Evolutionary conservation across 2,888 invertebrate species (phyloP).

Genomic region (Cerceris rybyensis): DNA sequence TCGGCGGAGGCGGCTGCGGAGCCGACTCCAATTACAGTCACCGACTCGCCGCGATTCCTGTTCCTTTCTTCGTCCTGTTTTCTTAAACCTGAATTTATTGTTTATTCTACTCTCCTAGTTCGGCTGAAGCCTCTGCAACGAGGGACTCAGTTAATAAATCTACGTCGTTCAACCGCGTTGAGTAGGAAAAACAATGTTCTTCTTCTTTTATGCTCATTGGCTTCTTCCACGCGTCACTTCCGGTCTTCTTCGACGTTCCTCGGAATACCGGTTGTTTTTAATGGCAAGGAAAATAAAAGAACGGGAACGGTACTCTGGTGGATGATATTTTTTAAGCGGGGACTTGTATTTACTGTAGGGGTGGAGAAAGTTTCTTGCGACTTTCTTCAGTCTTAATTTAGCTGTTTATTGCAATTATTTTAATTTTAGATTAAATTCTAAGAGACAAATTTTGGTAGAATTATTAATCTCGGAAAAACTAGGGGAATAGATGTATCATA

Average conservation of each 20-base stretch:
- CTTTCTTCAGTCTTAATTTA: no score
- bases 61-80: slow-evolving; percentile 50
- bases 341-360: no score
- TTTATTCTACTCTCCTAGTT: slow-evolving; percentile 58
- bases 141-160: slow-evolving; percentile 68
- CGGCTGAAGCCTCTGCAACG: slow-evolving; percentile 60
- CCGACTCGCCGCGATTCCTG: slow-evolving; percentile 32
- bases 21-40: slow-evolving; percentile 61
- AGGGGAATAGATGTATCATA: no score
- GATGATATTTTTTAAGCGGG: no score
- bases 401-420: no score
- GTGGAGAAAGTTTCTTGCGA: no score
- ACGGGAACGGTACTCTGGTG: no score
- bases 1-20: slow-evolving; percentile 34
- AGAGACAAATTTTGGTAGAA: no score
- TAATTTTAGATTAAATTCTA: no score
- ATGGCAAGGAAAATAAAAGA: no score
- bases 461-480: no score
- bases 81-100: slow-evolving; percentile 70
- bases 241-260: slow-evolving; percentile 43
- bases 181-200: slow-evolving; percentile 60
- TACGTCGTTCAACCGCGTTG: slow-evolving; percentile 57
- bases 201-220: slow-evolving; percentile 3
- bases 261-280: neutral
- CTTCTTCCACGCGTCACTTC: slow-evolving; percentile 46